Evolutionary conservation across 2,888 invertebrate genomes (phyloP).

Genomic region (Oeneis ivallda): DNA sequence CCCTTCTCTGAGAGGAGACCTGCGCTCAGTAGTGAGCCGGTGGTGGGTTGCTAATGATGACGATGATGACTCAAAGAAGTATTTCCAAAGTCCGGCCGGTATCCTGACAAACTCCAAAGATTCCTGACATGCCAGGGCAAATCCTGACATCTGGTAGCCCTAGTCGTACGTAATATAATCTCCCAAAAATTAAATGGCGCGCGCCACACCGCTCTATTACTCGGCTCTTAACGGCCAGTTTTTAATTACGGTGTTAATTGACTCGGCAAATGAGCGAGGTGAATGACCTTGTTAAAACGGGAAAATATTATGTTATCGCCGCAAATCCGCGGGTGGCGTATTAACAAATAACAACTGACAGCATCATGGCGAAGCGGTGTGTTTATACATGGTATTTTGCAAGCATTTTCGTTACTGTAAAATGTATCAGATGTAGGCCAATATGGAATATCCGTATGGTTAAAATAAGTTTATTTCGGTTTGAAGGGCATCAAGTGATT

Average conservation of each 20-base stretch:
- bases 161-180: conserved; percentile 3
- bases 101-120: background rate
- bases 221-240: conserved; percentile 27
- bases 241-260: conserved; percentile 35
- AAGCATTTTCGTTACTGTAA: background rate
- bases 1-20: too few species aligned
- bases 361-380: too few species aligned
- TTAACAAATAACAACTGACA: background rate
- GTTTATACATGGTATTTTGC: background rate
- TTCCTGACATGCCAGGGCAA: background rate
- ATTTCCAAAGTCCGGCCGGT: too few species aligned
- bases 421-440: too few species aligned
- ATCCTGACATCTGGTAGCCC: background rate
- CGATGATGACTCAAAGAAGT: too few species aligned
- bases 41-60: too few species aligned
- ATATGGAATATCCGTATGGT: too few species aligned
- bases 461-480: too few species aligned
- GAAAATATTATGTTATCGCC: conserved; percentile 3
- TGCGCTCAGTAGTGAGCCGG: too few species aligned
- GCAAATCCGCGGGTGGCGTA: conserved; percentile 3
- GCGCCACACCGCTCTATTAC: conserved; percentile 23
- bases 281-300: conserved; percentile 13
- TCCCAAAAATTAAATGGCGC: conserved; percentile 28
- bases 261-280: conserved; percentile 34
- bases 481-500: too few species aligned